Percentiles rank a stretch among this genome's conserved stretches.
Conservation (phyloP, 2,888 invertebrate species). For the Tipula vernalis region DNA sequence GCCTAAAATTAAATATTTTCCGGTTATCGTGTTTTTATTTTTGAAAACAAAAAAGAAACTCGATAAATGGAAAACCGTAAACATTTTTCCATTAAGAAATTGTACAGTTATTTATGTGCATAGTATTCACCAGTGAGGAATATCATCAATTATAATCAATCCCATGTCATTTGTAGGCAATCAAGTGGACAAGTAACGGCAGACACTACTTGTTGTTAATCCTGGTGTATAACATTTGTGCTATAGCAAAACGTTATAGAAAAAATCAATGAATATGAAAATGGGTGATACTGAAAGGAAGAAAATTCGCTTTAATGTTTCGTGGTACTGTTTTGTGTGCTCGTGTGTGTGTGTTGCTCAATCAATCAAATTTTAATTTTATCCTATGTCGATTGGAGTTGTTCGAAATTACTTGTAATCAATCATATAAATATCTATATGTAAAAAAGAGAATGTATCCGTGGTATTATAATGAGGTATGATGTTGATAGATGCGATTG, state of each 20-base stretch:
- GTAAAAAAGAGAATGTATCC: background rate
- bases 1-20: background rate
- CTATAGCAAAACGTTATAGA: background rate
- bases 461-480: background rate
- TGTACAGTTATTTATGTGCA: background rate
- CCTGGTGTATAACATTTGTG: background rate
- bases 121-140: background rate
- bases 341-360: background rate
- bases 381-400: background rate
- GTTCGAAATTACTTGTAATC: background rate
- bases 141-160: background rate
- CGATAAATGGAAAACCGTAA: background rate
- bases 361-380: background rate
- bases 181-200: background rate
- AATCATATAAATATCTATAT: background rate
- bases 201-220: background rate
- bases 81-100: background rate
- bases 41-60: background rate
- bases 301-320: background rate
- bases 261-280: background rate
- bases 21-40: background rate
- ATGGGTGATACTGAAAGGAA: background rate
- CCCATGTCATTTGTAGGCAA: background rate
- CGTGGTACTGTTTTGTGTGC: background rate
- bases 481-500: background rate